phyloP scores from a whole-genome alignment of 2,797 vertebrate species.

The Acipenser transmontanus region DNA sequence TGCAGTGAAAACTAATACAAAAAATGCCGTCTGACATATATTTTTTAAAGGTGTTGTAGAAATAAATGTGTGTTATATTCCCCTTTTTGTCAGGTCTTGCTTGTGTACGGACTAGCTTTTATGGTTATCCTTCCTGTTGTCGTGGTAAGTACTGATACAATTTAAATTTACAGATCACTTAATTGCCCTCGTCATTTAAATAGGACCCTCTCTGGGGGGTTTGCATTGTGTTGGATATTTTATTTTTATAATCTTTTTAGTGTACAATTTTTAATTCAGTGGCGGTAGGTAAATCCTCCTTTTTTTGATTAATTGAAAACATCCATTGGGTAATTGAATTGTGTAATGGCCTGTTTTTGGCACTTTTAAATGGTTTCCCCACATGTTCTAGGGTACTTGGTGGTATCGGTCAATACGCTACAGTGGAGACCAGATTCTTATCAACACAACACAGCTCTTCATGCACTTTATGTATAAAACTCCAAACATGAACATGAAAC shows the following conservation, averaged over 20 bases:
- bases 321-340: too few relatives aligned
- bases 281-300: not conserved
- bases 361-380: too few relatives aligned
- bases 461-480: constrained; percentile 98
- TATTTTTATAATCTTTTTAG: too few relatives aligned
- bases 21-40: too few relatives aligned
- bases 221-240: too few relatives aligned
- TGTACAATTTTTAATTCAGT: too few relatives aligned
- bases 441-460: constrained; percentile 96
- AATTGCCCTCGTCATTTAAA: too few relatives aligned
- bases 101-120: constrained; percentile 93
- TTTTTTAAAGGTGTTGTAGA: too few relatives aligned
- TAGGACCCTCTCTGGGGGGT: too few relatives aligned
- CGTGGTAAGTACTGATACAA: constrained; percentile 71
- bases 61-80: not conserved
- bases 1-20: too few relatives aligned
- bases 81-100: constrained; percentile 68
- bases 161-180: constrained; percentile 19
- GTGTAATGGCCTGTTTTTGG: too few relatives aligned
- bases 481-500: constrained; percentile 97
- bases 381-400: constrained; percentile 81
- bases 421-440: constrained; percentile 96
- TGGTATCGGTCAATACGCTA: constrained; percentile 98
- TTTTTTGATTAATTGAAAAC: not conserved
- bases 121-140: constrained; percentile 98